phyloP scores from a whole-genome alignment of 2,113 vertebrate species.

The Myocastor coypus region DNA sequence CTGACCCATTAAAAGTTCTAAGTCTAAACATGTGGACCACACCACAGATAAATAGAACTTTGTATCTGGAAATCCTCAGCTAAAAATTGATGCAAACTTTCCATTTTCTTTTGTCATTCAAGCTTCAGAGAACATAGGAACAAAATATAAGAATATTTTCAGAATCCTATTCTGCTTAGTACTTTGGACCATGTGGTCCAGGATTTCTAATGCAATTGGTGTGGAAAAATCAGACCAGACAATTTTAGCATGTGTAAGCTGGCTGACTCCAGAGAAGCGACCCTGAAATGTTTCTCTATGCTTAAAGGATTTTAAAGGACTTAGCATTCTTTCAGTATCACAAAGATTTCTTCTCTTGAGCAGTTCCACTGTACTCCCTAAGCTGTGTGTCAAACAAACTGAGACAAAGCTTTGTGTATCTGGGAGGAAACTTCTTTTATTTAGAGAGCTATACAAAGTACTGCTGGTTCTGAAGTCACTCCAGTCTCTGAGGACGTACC shows the following conservation, averaged over 20 bases:
- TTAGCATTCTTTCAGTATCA: conserved; percentile 46
- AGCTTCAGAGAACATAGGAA: conserved; percentile 57
- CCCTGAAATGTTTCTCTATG: conserved; percentile 46
- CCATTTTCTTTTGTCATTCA: conserved; percentile 54
- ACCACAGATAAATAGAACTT: conserved; percentile 16
- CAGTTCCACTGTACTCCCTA: conserved; percentile 53
- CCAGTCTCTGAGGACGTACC: not conserved
- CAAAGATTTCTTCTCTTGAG: conserved; percentile 61
- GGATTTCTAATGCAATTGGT: conserved; percentile 71
- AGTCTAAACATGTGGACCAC: not conserved
- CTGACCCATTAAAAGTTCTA: conserved; percentile 13
- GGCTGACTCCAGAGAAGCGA: conserved; percentile 43
- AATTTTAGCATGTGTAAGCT: conserved; percentile 39
- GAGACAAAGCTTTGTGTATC: conserved; percentile 46
- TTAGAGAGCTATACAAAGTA: not conserved
- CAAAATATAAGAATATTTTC: conserved; percentile 34
- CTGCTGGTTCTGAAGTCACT: not conserved
- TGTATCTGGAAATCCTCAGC: not conserved
- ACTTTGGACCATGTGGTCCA: not conserved
- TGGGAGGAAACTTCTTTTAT: not conserved
- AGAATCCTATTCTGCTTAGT: conserved; percentile 45
- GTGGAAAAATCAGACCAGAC: conserved; percentile 57
- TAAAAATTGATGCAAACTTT: conserved; percentile 63
- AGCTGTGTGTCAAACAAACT: conserved; percentile 66
- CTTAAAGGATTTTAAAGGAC: conserved; percentile 64